These are phyloP conservation scores for Serrognathus titanus DNA, from an alignment of 2,888 invertebrate species.

Conservation along the genomic window DNA sequence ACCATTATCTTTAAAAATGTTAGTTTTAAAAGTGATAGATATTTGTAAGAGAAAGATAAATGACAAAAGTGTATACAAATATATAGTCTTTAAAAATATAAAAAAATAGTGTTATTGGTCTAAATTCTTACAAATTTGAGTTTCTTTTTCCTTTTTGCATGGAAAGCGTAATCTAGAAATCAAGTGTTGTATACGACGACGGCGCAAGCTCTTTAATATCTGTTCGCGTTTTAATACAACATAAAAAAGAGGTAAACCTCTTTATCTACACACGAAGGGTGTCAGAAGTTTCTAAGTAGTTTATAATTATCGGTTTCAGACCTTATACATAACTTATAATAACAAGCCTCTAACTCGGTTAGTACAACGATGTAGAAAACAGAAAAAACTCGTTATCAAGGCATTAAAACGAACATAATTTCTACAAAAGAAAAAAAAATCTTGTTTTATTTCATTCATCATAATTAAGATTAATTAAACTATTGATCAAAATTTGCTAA, in stretches of 20 bases:
- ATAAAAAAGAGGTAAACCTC: too few species aligned
- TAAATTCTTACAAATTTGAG: not conserved
- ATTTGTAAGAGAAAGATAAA: too few species aligned
- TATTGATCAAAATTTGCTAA: too few species aligned
- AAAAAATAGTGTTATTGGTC: too few species aligned
- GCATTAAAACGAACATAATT: too few species aligned
- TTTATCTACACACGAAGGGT: slow-evolving; percentile 31
- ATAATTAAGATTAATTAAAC: not conserved
- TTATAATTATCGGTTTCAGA: slow-evolving; percentile 41
- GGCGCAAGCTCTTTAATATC: not conserved
- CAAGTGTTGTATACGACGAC: not conserved
- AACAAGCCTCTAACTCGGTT: slow-evolving; percentile 24
- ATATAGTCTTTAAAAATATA: too few species aligned
- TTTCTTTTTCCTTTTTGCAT: not conserved
- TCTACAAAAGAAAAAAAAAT: too few species aligned
- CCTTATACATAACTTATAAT: slow-evolving; percentile 30
- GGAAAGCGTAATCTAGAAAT: not conserved
- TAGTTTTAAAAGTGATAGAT: too few species aligned
- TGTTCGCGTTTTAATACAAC: too few species aligned
- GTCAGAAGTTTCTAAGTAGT: slow-evolving; percentile 43
- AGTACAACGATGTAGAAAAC: slow-evolving; percentile 14
- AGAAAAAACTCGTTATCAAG: slow-evolving; percentile 2
- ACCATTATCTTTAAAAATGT: too few species aligned
- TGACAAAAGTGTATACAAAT: too few species aligned
- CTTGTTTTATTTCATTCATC: not conserved